These are phyloP conservation scores for Hyposmocoma kahamanoa DNA, from an alignment of 1,140 invertebrate genomes.

Conservation along the genomic window DNA sequence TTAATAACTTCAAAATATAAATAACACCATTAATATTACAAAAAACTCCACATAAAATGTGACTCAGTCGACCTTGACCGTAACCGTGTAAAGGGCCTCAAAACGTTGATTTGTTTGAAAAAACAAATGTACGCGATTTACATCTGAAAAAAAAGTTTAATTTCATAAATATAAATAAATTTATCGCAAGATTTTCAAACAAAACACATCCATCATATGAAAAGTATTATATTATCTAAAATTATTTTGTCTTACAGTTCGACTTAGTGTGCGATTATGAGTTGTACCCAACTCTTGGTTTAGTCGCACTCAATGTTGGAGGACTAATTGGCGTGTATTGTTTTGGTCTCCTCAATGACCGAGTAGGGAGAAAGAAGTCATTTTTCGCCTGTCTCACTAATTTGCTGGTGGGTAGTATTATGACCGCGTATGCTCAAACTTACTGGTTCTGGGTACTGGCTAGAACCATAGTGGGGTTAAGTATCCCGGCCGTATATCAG, in stretches of 20 bases:
- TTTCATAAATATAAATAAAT: too few relatives aligned
- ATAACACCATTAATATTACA: too few relatives aligned
- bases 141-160: too few relatives aligned
- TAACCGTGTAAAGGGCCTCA: too few relatives aligned
- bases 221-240: too few relatives aligned
- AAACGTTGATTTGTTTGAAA: too few relatives aligned
- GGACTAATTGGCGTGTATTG: slow-evolving; percentile 90
- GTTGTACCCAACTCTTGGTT: slow-evolving; percentile 88
- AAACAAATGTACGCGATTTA: too few relatives aligned
- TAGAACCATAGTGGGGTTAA: slow-evolving; percentile 86
- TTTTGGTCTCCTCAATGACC: slow-evolving; percentile 89
- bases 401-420: slow-evolving; percentile 83
- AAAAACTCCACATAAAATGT: too few relatives aligned
- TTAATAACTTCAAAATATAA: too few relatives aligned
- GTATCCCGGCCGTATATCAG: slow-evolving; percentile 94
- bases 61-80: too few relatives aligned
- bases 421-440: slow-evolving; percentile 82
- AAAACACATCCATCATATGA: too few relatives aligned
- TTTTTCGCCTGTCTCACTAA: slow-evolving; percentile 88
- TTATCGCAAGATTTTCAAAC: too few relatives aligned
- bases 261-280: slow-evolving; percentile 88
- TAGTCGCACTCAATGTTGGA: slow-evolving; percentile 87
- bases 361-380: slow-evolving; percentile 85
- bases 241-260: slow-evolving; percentile 77
- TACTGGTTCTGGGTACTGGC: slow-evolving; percentile 89